A percentile compares a stretch with the other conserved stretches of the same genome.
Evolutionary conservation across 2,797 vertebrate species (phyloP).

Genomic region (Lemur catta): DNA sequence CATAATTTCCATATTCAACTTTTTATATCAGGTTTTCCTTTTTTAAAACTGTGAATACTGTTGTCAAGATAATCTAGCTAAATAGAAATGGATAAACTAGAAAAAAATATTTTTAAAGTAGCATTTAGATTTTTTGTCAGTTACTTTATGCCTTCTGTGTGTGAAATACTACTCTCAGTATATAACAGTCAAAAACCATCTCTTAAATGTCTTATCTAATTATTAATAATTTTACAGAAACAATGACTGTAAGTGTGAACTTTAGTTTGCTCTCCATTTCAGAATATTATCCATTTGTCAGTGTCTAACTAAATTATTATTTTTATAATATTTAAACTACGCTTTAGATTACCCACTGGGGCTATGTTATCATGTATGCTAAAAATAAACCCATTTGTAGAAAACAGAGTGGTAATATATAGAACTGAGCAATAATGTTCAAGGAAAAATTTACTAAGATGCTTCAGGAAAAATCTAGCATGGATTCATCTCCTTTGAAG

Average conservation of each 20-base stretch:
- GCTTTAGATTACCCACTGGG: neutral
- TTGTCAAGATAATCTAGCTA: conserved; percentile 47
- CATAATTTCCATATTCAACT: conserved; percentile 42
- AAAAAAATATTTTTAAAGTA: conserved; percentile 36
- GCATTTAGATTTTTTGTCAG: conserved; percentile 36
- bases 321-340: neutral
- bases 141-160: neutral
- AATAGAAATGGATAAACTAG: neutral
- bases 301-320: conserved; percentile 5
- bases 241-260: neutral
- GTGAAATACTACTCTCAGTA: conserved; percentile 49
- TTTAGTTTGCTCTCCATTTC: neutral
- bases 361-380: neutral
- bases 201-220: neutral
- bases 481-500: neutral
- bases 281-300: neutral
- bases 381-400: conserved; percentile 8
- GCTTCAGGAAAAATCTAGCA: neutral
- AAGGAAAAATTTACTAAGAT: conserved; percentile 5
- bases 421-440: neutral
- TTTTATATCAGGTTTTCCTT: conserved; percentile 17
- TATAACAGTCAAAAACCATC: conserved; percentile 44
- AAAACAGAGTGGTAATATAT: neutral
- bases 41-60: conserved; percentile 16
- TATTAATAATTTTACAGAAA: conserved; percentile 23